These are phyloP conservation scores for Leptinotarsa juncta DNA, from an alignment of 2,888 invertebrate genomes.

Conservation along the genomic window DNA sequence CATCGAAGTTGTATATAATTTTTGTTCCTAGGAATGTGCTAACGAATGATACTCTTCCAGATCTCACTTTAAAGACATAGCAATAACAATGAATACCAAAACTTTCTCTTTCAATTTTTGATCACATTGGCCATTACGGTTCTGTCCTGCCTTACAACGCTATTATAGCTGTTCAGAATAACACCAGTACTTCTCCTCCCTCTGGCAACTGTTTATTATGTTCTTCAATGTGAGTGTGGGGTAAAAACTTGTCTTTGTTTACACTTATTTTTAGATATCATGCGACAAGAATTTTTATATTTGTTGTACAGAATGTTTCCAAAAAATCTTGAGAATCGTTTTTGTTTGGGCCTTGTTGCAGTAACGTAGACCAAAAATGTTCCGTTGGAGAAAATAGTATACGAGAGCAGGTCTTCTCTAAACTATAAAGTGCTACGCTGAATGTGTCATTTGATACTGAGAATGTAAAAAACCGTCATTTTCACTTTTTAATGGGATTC, in stretches of 20 bases:
- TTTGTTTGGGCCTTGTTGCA: not conserved
- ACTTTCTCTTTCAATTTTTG: too few relatives aligned
- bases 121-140: not conserved
- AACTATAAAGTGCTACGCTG: too few relatives aligned
- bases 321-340: not conserved
- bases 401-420: too few relatives aligned
- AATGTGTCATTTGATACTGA: too few relatives aligned
- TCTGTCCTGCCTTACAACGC: not conserved
- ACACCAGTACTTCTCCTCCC: not conserved
- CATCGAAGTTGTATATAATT: too few relatives aligned
- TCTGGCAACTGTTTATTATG: slow-evolving; percentile 13
- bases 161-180: not conserved
- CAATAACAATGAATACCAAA: too few relatives aligned
- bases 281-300: slow-evolving; percentile 39
- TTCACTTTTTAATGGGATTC: too few relatives aligned
- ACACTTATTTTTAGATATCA: slow-evolving; percentile 46
- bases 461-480: too few relatives aligned
- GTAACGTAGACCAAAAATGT: not conserved
- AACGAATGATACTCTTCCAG: too few relatives aligned
- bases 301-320: slow-evolving; percentile 3
- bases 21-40: too few relatives aligned
- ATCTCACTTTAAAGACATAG: too few relatives aligned
- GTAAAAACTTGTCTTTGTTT: slow-evolving; percentile 44
- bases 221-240: slow-evolving; percentile 28
- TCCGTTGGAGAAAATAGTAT: too few relatives aligned